These are phyloP conservation scores for Chelmon rostratus DNA, from an alignment of 2,797 vertebrate species.

Conservation along the genomic window DNA sequence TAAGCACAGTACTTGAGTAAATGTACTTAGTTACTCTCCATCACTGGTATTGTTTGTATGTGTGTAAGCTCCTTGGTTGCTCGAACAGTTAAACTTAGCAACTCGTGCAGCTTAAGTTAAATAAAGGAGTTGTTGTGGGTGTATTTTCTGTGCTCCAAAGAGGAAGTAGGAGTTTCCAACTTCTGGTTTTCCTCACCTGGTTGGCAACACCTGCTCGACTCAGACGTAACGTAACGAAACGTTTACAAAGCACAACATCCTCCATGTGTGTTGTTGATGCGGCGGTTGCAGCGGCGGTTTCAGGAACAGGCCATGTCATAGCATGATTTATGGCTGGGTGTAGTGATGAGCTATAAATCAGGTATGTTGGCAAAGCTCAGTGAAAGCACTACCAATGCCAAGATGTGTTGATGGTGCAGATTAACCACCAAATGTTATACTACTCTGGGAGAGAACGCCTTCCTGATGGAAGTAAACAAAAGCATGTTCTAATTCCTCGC, in stretches of 20 bases:
- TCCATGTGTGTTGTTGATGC: too few relatives aligned
- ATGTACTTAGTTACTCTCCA: too few relatives aligned
- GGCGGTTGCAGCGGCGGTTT: too few relatives aligned
- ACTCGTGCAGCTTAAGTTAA: background rate
- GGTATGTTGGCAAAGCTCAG: background rate
- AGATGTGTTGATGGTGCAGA: background rate
- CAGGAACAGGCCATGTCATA: background rate
- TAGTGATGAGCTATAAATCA: background rate
- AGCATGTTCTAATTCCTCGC: too few relatives aligned
- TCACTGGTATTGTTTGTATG: background rate
- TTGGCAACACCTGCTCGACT: background rate
- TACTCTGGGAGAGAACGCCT: background rate
- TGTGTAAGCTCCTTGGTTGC: background rate
- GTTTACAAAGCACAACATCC: background rate
- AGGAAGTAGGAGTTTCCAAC: conserved; percentile 49
- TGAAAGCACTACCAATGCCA: background rate
- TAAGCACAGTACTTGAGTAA: too few relatives aligned
- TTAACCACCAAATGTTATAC: background rate
- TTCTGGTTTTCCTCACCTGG: background rate
- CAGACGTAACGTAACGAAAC: background rate
- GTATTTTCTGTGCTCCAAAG: background rate
- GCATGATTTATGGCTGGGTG: background rate
- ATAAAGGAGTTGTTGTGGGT: accelerated
- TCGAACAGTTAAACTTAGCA: background rate
- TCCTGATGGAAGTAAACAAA: too few relatives aligned